Base-by-base conservation (phyloP, 1,140 invertebrate species). In the Drosophila tropicalis region DNA sequence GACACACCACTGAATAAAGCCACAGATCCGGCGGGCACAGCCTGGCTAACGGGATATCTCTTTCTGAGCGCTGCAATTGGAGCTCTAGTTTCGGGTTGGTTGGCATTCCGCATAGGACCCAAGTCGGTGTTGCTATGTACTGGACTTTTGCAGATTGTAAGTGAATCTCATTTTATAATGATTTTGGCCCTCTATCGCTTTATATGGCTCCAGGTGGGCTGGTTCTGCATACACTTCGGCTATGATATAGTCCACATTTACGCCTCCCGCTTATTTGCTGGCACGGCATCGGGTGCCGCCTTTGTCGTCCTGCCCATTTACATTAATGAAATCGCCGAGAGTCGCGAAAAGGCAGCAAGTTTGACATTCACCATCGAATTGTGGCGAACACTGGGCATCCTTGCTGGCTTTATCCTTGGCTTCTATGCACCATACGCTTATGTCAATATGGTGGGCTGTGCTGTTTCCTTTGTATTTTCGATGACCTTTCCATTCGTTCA, bases 401-500 rank as follows among this genome's bases (percentile, higher is more conserved):
- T 91, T 0, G n/a, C 62, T 6, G 90, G 90, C 19, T 68, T 86
- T 17, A 29, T 84, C 0, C 51, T 91, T 0, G 79, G 87, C 12
- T 81, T 74, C 19, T 83, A 73, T 58, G 40, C 80, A 19, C 54
- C 58, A 3, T 86, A 91, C 39, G 68, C 72, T 0, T 58, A 70
- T 62, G 84, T 86, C 0, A 76, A 79, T 15, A 69, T 91, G 6
- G 69, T 87, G 6, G 90, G 90, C 5, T 92, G 94, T 83, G 91
- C 92, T 54, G 91, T 94, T n/a, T 94, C 94, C 5, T 92, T 94
- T 54, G 76, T 91, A 17, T 94, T 94, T 79, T 90, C 94, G 10
- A 69, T 94, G 41, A 85, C 89, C 6, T 94, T 94, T 70, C 92
- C 93, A 29, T 94, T 94, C 74, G 89, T 94, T 44, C 94, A 94